Base-by-base conservation (phyloP, 92 coral and sea anemone genomes). In the Nematostella vectensis region DNA sequence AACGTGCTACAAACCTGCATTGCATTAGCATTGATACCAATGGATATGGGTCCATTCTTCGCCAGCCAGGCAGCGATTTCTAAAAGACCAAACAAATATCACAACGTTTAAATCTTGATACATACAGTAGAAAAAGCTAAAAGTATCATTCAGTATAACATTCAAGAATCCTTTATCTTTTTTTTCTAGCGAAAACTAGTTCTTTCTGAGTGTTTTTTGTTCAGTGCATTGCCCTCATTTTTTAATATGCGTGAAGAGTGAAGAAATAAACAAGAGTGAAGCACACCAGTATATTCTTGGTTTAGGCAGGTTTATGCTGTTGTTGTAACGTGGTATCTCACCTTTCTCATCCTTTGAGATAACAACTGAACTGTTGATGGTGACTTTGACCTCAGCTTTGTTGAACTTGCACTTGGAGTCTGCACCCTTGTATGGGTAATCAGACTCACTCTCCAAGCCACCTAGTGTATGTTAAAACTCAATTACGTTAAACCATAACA, bases 61-160 rank as follows among this genome's bases (percentile, higher is more conserved):
- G 65, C 96, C 1, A 89, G 68, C 95, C 96, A 89, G 0, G 96
- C 96, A 27, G 96, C 96, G 81, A 89, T 89, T 55, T 89, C 96
- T 89, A 61, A 8, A 61, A 23, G 51, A 33, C 4, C 29, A 25
- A 66, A 2, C 4, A 0, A 51, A 3, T 10, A 11, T 11, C 0
- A 30, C 11, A 25, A 13, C 24, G 42, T 40, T 11, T 1, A 19
- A 51, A 2, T 1, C 1, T 29, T n/a, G 22, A 1, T 10, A n/a
- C n/a, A n/a, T n/a, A n/a, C n/a, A n/a, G n/a, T n/a, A n/a, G n/a
- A 50, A 22, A 50, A 11, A 65, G 24, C 4, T 10, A 59, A 36
- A 25, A 23, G 30, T 27, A 30, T n/a, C n/a, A n/a, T n/a, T n/a
- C n/a, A 28, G 51, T 21, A 56, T 20, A 12, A 27, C 18, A 56